phyloP scores from a whole-genome alignment of 2,113 vertebrate genomes.

The Syngnathoides biaculeatus region DNA sequence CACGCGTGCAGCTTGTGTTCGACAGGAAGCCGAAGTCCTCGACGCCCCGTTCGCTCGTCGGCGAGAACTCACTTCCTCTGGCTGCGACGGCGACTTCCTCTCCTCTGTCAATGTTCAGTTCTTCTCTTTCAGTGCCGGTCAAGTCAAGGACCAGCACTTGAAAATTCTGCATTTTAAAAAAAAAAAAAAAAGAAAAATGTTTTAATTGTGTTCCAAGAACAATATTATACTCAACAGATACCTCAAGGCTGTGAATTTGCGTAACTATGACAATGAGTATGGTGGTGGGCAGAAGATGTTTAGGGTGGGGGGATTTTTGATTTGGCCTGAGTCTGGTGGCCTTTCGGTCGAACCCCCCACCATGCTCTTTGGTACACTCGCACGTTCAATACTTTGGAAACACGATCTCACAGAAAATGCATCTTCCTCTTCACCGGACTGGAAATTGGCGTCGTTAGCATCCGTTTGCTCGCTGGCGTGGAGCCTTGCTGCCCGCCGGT shows the following conservation, averaged over 20 bases:
- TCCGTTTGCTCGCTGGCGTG: neutral
- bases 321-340: neutral
- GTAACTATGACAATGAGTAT: neutral
- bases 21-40: conserved; percentile 62
- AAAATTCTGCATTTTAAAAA: too few species aligned
- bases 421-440: neutral
- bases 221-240: neutral
- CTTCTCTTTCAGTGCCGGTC: conserved; percentile 46
- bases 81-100: conserved; percentile 66
- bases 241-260: neutral
- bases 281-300: neutral
- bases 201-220: too few species aligned
- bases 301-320: too few species aligned
- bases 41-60: conserved; percentile 20
- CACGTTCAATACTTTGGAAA: neutral
- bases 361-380: neutral
- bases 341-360: neutral
- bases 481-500: neutral
- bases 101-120: conserved; percentile 35
- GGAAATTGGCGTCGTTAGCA: neutral
- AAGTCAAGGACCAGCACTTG: too few species aligned
- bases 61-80: conserved; percentile 71
- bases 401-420: neutral
- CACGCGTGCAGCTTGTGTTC: conserved; percentile 16
- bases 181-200: too few species aligned